phyloP scores from a whole-genome alignment of 2,113 vertebrate genomes.

The Dasypus novemcinctus region DNA sequence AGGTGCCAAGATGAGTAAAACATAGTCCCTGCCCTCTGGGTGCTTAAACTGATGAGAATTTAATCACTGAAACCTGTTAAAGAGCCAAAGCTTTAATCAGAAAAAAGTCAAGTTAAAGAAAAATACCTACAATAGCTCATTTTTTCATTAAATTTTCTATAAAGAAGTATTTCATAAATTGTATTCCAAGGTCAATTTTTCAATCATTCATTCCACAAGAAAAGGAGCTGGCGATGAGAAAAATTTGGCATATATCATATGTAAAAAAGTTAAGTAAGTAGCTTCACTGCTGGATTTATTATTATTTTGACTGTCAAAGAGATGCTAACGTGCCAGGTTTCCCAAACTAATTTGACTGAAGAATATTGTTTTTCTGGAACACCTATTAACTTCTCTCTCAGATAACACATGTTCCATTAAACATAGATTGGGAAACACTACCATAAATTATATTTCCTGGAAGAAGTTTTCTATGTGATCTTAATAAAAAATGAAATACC shows the following conservation, averaged over 20 bases:
- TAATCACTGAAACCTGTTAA: neutral
- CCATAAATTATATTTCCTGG: neutral
- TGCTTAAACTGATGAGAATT: neutral
- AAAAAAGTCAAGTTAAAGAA: neutral
- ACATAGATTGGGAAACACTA: neutral
- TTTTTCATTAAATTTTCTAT: conserved; percentile 1
- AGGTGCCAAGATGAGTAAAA: neutral
- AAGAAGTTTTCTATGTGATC: neutral
- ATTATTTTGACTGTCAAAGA: neutral
- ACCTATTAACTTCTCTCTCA: neutral
- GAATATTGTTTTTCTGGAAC: neutral
- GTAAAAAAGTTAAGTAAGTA: neutral
- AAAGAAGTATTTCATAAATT: neutral
- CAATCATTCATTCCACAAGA: neutral
- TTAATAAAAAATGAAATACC: conserved; percentile 7
- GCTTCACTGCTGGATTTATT: neutral
- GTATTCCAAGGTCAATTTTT: neutral
- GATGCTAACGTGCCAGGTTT: neutral
- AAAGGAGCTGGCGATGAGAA: neutral
- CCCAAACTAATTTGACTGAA: neutral
- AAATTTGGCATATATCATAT: neutral
- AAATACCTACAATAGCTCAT: neutral
- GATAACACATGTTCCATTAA: neutral
- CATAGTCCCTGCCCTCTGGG: neutral
- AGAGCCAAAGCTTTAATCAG: neutral